A percentile compares a stretch with the other conserved stretches of the same genome.
Conservation (phyloP, 2,113 vertebrate species). For the Myrmecobius fasciatus region DNA sequence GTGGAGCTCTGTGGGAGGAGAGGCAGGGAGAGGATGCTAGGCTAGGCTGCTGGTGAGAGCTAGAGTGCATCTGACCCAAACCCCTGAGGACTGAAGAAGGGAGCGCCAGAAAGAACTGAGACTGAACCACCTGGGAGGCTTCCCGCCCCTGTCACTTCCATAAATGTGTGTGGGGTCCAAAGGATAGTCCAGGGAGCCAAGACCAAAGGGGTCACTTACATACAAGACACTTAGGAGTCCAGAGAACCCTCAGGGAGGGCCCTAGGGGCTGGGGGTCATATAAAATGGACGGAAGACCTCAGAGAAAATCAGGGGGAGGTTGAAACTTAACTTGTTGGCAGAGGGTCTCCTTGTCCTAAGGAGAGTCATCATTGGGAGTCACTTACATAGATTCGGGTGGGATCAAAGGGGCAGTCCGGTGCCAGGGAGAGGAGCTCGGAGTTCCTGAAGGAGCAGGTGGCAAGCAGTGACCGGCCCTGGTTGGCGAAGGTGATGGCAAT, state of each 20-base stretch:
- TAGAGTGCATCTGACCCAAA: not conserved
- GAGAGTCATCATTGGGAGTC: not conserved
- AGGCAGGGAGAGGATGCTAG: not conserved
- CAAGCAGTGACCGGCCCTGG: slow-evolving; percentile 86
- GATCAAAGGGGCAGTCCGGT: slow-evolving; percentile 92
- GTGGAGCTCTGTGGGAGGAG: slow-evolving; percentile 87
- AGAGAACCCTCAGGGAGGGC: not conserved
- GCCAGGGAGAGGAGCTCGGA: slow-evolving; percentile 79
- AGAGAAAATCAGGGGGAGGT: not conserved
- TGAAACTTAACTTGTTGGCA: not conserved
- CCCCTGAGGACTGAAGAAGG: not conserved
- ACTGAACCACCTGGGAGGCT: not conserved
- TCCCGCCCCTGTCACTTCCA: not conserved
- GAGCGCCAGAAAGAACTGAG: not conserved
- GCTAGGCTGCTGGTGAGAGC: too few relatives aligned
- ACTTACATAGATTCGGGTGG: slow-evolving; percentile 93
- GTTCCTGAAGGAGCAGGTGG: slow-evolving; percentile 83
- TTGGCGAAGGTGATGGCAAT: slow-evolving; percentile 85
- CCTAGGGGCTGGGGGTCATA: not conserved
- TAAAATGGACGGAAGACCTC: not conserved
- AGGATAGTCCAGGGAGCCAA: not conserved
- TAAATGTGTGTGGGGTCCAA: not conserved
- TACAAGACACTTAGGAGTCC: not conserved
- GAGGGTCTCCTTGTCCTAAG: not conserved
- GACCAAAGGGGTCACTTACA: not conserved